Evolutionary conservation across 2,888 invertebrate species (phyloP).

Genomic region (Orthosia gracilis): DNA sequence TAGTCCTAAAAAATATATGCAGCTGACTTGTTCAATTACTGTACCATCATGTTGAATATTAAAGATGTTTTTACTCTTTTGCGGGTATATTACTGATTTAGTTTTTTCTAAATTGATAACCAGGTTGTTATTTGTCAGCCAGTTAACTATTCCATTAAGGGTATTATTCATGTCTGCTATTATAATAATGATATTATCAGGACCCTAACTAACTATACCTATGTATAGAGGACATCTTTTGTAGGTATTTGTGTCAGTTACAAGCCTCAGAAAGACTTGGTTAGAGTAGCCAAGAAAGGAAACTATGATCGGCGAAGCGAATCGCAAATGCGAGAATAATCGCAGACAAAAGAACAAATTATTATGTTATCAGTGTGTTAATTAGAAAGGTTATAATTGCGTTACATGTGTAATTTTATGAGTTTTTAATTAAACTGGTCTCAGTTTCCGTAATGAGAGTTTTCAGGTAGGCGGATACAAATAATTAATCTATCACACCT

Average conservation of each 20-base stretch:
- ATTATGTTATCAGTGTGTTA: conserved; percentile 6
- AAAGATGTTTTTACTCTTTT: too few species aligned
- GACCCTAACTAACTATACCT: neutral
- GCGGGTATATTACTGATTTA: too few species aligned
- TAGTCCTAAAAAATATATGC: too few species aligned
- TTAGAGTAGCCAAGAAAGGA: conserved; percentile 28
- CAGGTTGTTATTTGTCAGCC: too few species aligned
- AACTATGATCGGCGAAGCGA: conserved; percentile 8
- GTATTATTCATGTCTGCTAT: too few species aligned
- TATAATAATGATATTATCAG: neutral
- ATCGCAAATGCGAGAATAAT: conserved; percentile 42
- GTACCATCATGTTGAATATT: too few species aligned
- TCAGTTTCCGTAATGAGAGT: neutral
- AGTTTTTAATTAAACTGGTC: neutral
- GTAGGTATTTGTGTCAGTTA: conserved; percentile 9
- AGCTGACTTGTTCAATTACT: too few species aligned
- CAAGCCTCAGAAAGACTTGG: conserved; percentile 22
- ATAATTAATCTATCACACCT: too few species aligned
- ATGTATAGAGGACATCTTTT: conserved; percentile 1
- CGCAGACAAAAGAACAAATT: conserved; percentile 2
- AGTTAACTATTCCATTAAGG: too few species aligned
- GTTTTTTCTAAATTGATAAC: too few species aligned
- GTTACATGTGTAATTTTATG: conserved; percentile 13
- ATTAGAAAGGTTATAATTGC: conserved; percentile 16
- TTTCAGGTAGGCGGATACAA: neutral